Conservation (phyloP, 2,113 vertebrate genomes). For the Hipposideros armiger region DNA sequence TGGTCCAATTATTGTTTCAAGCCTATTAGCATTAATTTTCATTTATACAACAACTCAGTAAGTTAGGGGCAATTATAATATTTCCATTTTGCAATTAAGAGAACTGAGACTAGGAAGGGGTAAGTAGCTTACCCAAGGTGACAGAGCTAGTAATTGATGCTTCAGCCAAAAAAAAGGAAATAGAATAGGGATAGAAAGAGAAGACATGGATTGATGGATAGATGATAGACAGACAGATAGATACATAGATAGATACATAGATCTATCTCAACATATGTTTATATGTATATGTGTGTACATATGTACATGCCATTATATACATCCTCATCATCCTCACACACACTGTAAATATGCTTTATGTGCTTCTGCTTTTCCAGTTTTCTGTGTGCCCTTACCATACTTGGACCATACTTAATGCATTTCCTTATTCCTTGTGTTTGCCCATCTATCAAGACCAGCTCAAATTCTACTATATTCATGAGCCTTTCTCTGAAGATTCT, state of each 20-base stretch:
- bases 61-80: background rate
- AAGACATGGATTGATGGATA: background rate
- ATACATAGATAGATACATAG: background rate
- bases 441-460: background rate
- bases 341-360: background rate
- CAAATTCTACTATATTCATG: background rate
- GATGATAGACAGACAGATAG: background rate
- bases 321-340: background rate
- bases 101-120: background rate
- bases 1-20: background rate
- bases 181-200: background rate
- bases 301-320: background rate
- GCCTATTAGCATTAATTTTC: background rate
- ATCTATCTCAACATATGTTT: too few relatives aligned
- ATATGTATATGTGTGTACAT: background rate
- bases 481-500: background rate
- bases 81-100: slow-evolving; percentile 23
- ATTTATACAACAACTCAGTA: background rate
- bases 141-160: background rate
- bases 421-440: background rate
- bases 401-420: background rate
- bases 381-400: background rate
- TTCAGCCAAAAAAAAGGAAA: background rate
- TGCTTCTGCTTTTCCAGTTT: background rate
- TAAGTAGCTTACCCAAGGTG: background rate